phyloP scores from a whole-genome alignment of 1,140 invertebrate species.

The Bombus superbus region DNA sequence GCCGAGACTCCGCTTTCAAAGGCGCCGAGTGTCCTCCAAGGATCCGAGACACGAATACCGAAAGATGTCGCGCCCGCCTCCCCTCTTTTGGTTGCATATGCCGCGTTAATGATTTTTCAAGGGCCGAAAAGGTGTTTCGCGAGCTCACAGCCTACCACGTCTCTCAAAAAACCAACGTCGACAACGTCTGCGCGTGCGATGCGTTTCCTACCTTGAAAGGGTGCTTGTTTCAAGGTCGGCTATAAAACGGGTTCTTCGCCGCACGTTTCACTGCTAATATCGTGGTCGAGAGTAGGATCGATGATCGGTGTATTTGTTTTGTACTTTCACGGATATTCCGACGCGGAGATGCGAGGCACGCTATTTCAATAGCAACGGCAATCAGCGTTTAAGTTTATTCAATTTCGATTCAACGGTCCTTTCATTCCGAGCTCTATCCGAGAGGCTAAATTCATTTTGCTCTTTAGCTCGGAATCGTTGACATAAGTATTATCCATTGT shows the following conservation, averaged over 20 bases:
- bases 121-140: conserved; percentile 39
- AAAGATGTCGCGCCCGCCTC: conserved; percentile 19
- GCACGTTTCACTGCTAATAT: neutral
- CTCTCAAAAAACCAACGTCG: neutral
- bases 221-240: neutral
- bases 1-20: conserved; percentile 50
- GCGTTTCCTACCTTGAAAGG: neutral
- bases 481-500: neutral
- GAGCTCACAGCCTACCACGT: conserved; percentile 2
- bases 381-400: neutral
- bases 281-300: neutral
- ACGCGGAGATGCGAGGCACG: neutral
- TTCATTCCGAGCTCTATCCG: neutral
- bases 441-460: neutral
- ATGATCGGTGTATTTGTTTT: neutral
- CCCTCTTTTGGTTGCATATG: conserved; percentile 8
- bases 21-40: conserved; percentile 44
- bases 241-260: neutral
- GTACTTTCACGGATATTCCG: neutral
- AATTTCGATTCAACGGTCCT: neutral
- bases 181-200: neutral
- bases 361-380: neutral
- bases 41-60: conserved; percentile 47
- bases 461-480: neutral
- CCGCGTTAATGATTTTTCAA: conserved; percentile 46